Evolutionary conservation across 1,140 invertebrate genomes (phyloP).

Genomic region (Lordiphosa mommai): DNA sequence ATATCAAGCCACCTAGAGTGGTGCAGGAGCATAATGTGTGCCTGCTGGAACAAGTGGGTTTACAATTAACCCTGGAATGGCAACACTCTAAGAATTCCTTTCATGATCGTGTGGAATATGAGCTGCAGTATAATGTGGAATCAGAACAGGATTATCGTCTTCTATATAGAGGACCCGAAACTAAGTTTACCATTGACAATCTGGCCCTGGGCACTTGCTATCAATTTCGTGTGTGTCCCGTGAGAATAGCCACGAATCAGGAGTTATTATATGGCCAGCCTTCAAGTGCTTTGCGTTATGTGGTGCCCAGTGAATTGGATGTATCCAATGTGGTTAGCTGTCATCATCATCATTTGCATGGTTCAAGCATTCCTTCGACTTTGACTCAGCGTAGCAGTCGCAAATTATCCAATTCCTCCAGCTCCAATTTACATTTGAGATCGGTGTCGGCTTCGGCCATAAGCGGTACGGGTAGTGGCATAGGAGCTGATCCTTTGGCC

Average conservation of each 20-base stretch:
- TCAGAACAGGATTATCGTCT: conserved; percentile 77
- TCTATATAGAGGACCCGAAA: conserved; percentile 86
- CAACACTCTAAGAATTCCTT: conserved; percentile 79
- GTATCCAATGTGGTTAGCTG: conserved; percentile 27
- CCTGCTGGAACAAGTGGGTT: conserved; percentile 56
- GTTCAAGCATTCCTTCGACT: conserved; percentile 9
- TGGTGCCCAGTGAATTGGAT: conserved; percentile 64
- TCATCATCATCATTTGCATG: conserved; percentile 43
- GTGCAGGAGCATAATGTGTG: conserved; percentile 73
- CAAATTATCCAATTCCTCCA: conserved; percentile 32
- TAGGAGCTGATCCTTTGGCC: conserved; percentile 43
- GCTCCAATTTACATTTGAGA: conserved; percentile 43
- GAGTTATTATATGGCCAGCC: conserved; percentile 85
- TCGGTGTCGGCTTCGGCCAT: conserved; percentile 73
- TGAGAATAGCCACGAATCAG: conserved; percentile 82
- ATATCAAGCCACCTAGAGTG: conserved; percentile 85
- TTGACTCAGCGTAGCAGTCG: conserved; percentile 55
- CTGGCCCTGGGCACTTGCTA: conserved; percentile 87
- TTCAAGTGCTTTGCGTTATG: conserved; percentile 82
- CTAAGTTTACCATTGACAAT: conserved; percentile 84
- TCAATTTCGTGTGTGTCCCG: conserved; percentile 86
- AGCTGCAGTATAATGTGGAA: conserved; percentile 63
- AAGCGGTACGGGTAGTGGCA: conserved; percentile 48
- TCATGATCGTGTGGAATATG: conserved; percentile 71
- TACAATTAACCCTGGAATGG: conserved; percentile 82